Evolutionary conservation across 1,140 invertebrate species (phyloP), one percentile per base, ranked within the genome.

Genomic region (Penaeus japonicus): DNA sequence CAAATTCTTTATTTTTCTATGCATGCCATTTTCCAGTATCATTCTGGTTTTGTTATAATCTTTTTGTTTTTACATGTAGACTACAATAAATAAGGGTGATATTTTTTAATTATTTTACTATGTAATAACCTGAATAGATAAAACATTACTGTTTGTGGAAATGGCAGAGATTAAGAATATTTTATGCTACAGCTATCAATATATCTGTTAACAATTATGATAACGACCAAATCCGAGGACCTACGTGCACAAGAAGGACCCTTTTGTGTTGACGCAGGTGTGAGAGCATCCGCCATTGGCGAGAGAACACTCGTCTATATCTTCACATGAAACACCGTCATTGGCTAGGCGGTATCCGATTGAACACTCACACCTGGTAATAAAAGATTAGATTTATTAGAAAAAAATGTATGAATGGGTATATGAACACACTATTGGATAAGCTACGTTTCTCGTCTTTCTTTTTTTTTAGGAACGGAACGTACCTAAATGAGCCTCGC

Each of bases 251-350:
- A 92, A 93, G 90, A 92, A 94, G 78, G 93, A 93, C 17, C 94
- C 94, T 35, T 92, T 89, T 17, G 92, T 93, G 89, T 94, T 94
- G 54, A 92, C 90, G 91, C 94, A 94, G n/a, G 91, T 91, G 87
- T 94, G 92, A 83, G 92, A 93, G 90, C 94, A 94, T 5, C 93
- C 93, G 27, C 93, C 94, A 77, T 94, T 93, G 54, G 92, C 90
- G 22, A 91, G 89, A 12, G 85, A 91, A 92, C 96, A 96, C 92
- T 96, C 96, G 91, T 96, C 94, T 1, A 94, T 94, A 94, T 92
- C 96, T 93, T 85, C 91, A 89, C 90, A 95, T 90, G 89, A 92
- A 92, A 93, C 80, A 85, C 94, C 93, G 12, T 90, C 91, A 0
- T 90, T 90, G 12, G 85, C 85, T 5, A 95, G 92, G 24, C 91